These are phyloP conservation scores for Plecturocebus donacophilus DNA, from an alignment of 2,113 vertebrate genomes.

Conservation along the genomic window DNA sequence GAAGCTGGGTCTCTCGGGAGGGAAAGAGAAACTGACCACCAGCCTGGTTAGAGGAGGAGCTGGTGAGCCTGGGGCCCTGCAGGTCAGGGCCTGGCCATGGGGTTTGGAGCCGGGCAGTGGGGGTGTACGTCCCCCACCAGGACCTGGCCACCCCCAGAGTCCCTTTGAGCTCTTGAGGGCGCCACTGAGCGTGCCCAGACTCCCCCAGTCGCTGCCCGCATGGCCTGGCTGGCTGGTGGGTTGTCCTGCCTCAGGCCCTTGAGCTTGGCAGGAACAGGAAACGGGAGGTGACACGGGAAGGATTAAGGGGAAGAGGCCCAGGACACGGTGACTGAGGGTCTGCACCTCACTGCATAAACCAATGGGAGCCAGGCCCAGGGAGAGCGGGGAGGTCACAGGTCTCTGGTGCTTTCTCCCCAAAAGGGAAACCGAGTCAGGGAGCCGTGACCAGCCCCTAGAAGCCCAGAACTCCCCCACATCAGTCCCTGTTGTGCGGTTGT, in stretches of 20 bases:
- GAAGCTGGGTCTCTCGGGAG: neutral
- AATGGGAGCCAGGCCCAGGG: rapidly evolving
- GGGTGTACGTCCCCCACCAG: neutral
- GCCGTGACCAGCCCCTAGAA: neutral
- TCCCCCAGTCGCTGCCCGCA: too few relatives aligned
- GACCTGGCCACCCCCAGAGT: neutral
- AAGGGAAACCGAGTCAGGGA: neutral
- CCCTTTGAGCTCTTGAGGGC: too few relatives aligned
- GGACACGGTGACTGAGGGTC: neutral
- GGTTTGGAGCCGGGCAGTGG: neutral
- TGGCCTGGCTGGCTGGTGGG: neutral
- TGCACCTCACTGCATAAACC: neutral
- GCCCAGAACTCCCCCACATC: rapidly evolving
- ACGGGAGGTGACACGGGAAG: neutral
- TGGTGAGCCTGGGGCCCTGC: neutral
- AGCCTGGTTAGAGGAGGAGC: neutral
- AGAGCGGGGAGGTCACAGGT: too few relatives aligned
- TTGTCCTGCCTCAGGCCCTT: neutral
- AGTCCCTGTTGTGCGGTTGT: too few relatives aligned
- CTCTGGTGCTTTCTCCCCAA: neutral
- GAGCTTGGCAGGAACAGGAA: neutral
- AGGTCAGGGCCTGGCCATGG: neutral
- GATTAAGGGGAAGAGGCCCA: too few relatives aligned
- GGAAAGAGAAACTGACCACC: neutral
- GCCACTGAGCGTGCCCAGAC: neutral